Evolutionary conservation across 2,888 invertebrate species (phyloP), one percentile per base, ranked within the genome.

Genomic region (Disparrhopalites patrizii): DNA sequence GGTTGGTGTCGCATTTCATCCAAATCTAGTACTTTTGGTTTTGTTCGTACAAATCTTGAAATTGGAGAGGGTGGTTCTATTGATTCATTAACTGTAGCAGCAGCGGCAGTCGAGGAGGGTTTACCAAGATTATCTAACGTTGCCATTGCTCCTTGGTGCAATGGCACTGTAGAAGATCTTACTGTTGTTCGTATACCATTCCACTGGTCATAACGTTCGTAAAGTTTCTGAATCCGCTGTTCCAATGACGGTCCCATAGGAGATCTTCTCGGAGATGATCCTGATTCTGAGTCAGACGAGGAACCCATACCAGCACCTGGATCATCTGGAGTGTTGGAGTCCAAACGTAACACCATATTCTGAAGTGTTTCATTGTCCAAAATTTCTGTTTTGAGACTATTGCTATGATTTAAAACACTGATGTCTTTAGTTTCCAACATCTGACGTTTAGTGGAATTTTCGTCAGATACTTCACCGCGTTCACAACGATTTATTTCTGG

Each of bases 171-270:
- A 7, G 62, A 55, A 7, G 86, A 84, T 75, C 85, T 82, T 23
- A 69, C 47, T 60, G 73, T 71, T 23, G 67, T 68, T 23, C 70
- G 57, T 84, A 51, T 70, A 18, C 77, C 73, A 67, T 89, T 90
- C 93, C 92, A 93, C 76, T 89, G 88, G 77, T 93, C 92, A 78
- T 94, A 93, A 78, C 91, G 92, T 79, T 94, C 95, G 80, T 96
- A 95, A 66, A 97, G 83, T 61, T 90, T 91, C 72, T 90, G 87
- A 76, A 98, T 91, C 71, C 95, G 85, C 79, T 96, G 95, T 78
- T 96, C 95, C 73, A 96, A 83, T 27, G 89, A 87, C 7, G 83
- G 81, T 33, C 81, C 80, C 36, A 72, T 76, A 13, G 78, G 77
- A 55, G 82, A 82, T 43, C 68, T 67, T 31, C 63, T 2, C 75